Conservation (phyloP, 2,888 invertebrate species). For the Ophion costatus region DNA sequence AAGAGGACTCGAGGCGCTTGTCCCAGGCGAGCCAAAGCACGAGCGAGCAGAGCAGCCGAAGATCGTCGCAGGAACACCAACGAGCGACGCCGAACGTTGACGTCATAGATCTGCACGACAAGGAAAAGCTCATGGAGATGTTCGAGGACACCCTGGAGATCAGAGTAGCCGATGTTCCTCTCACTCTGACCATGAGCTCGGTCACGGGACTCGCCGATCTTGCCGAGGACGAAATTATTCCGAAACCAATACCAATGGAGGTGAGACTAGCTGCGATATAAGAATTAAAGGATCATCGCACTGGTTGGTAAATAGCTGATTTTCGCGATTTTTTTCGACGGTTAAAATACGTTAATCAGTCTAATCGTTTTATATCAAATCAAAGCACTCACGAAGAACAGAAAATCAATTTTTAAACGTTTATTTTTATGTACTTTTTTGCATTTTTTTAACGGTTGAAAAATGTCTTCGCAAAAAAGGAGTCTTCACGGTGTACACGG, state of each 20-base stretch:
- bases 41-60: constrained; percentile 70
- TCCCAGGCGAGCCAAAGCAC: constrained; percentile 75
- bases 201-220: constrained; percentile 92
- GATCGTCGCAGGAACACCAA: constrained; percentile 70
- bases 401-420: too few species aligned
- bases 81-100: constrained; percentile 72
- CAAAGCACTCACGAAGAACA: too few species aligned
- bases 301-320: too few species aligned
- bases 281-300: not conserved
- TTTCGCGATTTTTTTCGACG: too few species aligned
- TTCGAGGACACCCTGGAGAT: constrained; percentile 87
- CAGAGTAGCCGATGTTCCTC: constrained; percentile 87
- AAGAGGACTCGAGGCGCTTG: constrained; percentile 75
- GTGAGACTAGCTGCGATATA: constrained; percentile 83
- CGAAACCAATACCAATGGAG: constrained; percentile 92
- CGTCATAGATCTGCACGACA: constrained; percentile 83
- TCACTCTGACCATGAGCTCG: constrained; percentile 92
- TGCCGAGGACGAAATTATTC: constrained; percentile 93
- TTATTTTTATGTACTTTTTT: too few species aligned
- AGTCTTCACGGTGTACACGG: too few species aligned
- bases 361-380: too few species aligned
- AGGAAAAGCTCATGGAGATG: constrained; percentile 82
- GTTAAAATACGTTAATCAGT: too few species aligned
- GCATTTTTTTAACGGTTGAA: too few species aligned
- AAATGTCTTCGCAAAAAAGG: too few species aligned